Evolutionary conservation across 2,113 vertebrate species (phyloP).

Genomic region (Trichomycterus rosablanca): DNA sequence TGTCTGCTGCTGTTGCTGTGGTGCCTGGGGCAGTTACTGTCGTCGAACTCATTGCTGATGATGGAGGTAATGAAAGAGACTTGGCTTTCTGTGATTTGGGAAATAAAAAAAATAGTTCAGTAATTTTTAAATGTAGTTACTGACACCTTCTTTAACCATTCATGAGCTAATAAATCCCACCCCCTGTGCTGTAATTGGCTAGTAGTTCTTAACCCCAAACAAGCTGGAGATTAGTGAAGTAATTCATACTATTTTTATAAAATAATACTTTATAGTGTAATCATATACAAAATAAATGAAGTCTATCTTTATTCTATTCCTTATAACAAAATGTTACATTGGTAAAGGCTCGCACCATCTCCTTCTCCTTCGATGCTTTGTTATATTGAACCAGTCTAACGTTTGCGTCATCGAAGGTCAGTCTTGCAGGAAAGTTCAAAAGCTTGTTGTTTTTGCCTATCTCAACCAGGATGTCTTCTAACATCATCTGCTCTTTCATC

Average conservation of each 20-base stretch:
- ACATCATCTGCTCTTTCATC: constrained; percentile 76
- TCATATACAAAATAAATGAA: too few relatives aligned
- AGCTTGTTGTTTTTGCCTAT: constrained; percentile 81
- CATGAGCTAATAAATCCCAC: too few relatives aligned
- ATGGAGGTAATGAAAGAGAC: not conserved
- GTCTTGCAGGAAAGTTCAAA: constrained; percentile 78
- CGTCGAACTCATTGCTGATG: not conserved
- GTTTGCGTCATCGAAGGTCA: constrained; percentile 91
- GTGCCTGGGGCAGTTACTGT: not conserved
- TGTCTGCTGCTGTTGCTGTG: constrained; percentile 8
- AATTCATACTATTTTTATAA: too few relatives aligned
- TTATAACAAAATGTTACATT: too few relatives aligned
- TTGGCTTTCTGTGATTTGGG: constrained; percentile 22
- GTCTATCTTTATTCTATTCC: too few relatives aligned
- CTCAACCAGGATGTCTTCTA: constrained; percentile 86
- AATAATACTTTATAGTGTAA: too few relatives aligned
- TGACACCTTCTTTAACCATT: too few relatives aligned
- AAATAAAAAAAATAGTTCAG: not conserved
- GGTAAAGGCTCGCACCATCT: constrained; percentile 52
- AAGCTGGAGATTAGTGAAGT: too few relatives aligned
- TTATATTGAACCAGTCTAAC: constrained; percentile 89
- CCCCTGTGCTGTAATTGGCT: too few relatives aligned
- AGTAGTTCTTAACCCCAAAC: too few relatives aligned
- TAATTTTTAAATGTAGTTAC: too few relatives aligned
- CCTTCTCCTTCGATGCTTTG: constrained; percentile 75